Conservation (phyloP, 2,113 vertebrate species). For the Calcarius ornatus region DNA sequence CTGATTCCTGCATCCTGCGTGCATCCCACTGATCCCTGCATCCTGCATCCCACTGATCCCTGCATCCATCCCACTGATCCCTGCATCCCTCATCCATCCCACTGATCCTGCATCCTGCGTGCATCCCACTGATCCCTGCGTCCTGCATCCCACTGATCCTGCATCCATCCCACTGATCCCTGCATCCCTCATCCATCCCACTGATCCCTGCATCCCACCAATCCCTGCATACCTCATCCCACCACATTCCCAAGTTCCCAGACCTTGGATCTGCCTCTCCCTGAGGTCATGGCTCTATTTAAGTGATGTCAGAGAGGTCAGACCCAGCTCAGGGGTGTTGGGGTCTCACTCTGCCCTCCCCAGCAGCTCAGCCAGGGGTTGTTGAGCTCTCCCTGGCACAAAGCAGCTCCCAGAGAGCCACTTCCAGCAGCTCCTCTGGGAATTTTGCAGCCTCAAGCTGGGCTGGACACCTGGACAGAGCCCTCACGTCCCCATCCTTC, state of each 20-base stretch:
- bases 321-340: background rate
- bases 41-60: background rate
- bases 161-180: background rate
- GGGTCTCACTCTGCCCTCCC: background rate
- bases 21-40: background rate
- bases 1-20: background rate
- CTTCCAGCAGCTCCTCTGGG: background rate
- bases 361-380: background rate
- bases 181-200: background rate
- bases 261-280: background rate
- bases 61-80: too few relatives aligned
- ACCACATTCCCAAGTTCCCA: background rate
- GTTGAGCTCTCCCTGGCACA: accelerated
- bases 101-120: background rate
- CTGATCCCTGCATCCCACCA: background rate
- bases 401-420: background rate
- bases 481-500: background rate
- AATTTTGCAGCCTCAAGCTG: background rate
- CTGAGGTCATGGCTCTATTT: background rate
- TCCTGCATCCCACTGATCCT: background rate
- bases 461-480: background rate
- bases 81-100: background rate
- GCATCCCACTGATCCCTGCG: background rate
- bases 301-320: background rate
- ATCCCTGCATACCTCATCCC: background rate